Base-by-base conservation (phyloP, 2,113 vertebrate species). In the Paraplagusia blochii region DNA sequence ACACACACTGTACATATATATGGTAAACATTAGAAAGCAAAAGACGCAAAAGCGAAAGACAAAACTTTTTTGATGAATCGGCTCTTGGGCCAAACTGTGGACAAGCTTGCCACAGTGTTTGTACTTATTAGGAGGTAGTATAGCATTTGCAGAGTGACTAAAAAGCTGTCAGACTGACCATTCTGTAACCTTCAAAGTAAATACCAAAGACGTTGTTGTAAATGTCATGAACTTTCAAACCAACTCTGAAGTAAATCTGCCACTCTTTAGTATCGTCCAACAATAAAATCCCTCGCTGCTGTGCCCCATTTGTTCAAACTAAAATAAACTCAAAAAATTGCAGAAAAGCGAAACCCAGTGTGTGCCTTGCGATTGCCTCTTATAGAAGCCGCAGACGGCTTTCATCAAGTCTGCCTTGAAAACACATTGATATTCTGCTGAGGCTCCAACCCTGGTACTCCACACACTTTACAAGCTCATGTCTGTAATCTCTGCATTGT, bases 211-310 rank as follows among this genome's bases (percentile, higher is more conserved):
- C 73, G 72, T 81, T 66, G 63, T 53, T 80, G 83, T 61, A 90
- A 91, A 91, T 91, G 90, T 87, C 89, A 89, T 89, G 87, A 89
- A 89, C 89, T 90, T 88, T 90, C 72, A 77, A 76, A 76, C 38
- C 13, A 77, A 83, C 66, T 82, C 72, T 19, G 61, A 70, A 68
- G 79, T 69, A 57, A 83, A 82, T 70, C 66, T 44, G 65, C 69
- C 59, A 62, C 64, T 88, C 72, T 82, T 81, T 65, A 71, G 7
- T 72, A 79, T 59, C 75, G 53, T 83, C 81, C 75, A 66, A 74
- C 69, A 64, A 39, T 48, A 56, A 68, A 78, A 70, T 79, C 52
- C 56, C 53, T 79, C 51, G 50, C 50, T 16, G 33, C 11, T 2
- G 22, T 43, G 22, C 38, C 16, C 33, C 15, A 42, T 63, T 76